Evolutionary conservation across 1,140 invertebrate genomes (phyloP).

Genomic region (Halesus radiatus): DNA sequence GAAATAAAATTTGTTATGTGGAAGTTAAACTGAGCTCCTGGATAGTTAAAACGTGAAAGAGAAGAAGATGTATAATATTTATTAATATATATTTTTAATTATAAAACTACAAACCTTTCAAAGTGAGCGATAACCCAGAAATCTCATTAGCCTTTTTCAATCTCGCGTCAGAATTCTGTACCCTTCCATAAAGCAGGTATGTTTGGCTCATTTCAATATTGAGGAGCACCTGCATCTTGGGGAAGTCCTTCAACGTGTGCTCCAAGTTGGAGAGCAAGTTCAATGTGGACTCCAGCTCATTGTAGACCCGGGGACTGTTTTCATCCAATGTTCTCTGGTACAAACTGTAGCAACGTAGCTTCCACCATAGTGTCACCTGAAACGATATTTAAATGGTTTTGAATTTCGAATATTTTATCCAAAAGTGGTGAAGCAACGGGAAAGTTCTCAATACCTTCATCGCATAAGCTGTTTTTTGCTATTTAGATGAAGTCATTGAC

Average conservation of each 20-base stretch:
- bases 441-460: no score
- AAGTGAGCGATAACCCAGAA: constrained; percentile 76
- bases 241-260: constrained; percentile 62
- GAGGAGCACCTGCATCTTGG: constrained; percentile 74
- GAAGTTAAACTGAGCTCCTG: no score
- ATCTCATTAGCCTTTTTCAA: constrained; percentile 75
- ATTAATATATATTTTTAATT: no score
- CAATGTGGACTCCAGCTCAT: constrained; percentile 73
- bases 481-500: no score
- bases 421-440: no score
- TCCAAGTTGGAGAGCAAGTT: constrained; percentile 68
- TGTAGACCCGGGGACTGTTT: constrained; percentile 75
- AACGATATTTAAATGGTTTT: constrained; percentile 48
- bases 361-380: constrained; percentile 79
- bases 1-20: no score
- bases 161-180: constrained; percentile 77
- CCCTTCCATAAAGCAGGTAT: constrained; percentile 81
- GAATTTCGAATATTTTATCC: no score
- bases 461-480: no score
- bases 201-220: constrained; percentile 83
- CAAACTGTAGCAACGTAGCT: constrained; percentile 77
- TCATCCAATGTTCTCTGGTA: constrained; percentile 85
- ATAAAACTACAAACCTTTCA: constrained; percentile 70
- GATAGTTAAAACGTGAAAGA: no score
- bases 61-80: no score